Conservation (phyloP, 2,113 vertebrate species). For the Lamprotornis superbus region DNA sequence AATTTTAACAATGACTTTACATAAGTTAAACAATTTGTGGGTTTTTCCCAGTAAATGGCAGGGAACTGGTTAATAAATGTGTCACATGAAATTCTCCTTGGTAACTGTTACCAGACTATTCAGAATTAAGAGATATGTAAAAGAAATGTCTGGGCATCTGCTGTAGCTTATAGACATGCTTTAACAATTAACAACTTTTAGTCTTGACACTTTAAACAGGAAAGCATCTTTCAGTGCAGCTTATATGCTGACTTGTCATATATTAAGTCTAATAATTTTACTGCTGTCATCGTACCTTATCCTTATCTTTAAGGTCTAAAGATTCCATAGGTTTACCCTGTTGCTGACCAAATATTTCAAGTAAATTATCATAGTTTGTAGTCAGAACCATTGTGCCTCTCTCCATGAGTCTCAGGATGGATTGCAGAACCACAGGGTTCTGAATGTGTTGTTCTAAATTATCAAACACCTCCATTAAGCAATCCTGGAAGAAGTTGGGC, state of each 20-base stretch:
- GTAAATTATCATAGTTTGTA: constrained; percentile 76
- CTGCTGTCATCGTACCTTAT: constrained; percentile 55
- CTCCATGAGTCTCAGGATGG: constrained; percentile 74
- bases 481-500: constrained; percentile 79
- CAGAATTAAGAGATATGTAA: background rate
- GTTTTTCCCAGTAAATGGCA: background rate
- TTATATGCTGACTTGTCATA: background rate
- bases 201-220: background rate
- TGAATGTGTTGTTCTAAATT: constrained; percentile 73
- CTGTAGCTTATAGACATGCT: background rate
- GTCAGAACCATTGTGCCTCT: constrained; percentile 74
- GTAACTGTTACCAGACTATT: background rate
- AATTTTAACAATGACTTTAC: background rate
- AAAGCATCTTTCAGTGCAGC: background rate
- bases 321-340: constrained; percentile 76
- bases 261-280: background rate
- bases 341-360: constrained; percentile 75
- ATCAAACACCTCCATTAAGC: constrained; percentile 77
- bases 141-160: background rate
- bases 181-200: background rate
- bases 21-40: background rate
- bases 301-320: constrained; percentile 75
- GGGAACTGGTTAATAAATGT: background rate
- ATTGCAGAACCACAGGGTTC: constrained; percentile 65
- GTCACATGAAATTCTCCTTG: background rate